These are phyloP conservation scores for Idaea aversata DNA, from an alignment of 2,888 invertebrate species.

Conservation along the genomic window DNA sequence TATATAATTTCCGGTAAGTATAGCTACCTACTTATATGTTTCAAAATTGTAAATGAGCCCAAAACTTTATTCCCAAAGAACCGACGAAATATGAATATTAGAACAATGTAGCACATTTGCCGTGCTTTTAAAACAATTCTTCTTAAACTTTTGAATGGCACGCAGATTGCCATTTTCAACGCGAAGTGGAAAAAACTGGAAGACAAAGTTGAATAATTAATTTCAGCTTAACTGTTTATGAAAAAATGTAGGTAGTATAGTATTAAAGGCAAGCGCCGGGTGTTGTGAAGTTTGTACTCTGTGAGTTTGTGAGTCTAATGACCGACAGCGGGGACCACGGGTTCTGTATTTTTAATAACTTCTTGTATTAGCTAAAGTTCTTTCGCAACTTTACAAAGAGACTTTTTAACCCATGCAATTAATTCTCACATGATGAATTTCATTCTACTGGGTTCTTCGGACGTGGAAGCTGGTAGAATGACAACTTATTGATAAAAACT, in stretches of 20 bases:
- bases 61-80: neutral
- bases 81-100: neutral
- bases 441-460: no score
- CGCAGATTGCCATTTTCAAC: conserved; percentile 23
- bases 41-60: neutral
- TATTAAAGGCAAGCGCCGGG: conserved; percentile 38
- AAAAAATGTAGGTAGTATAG: conserved; percentile 43
- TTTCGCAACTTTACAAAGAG: conserved; percentile 29
- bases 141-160: conserved; percentile 17
- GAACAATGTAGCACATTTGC: conserved; percentile 4
- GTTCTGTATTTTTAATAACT: conserved; percentile 65
- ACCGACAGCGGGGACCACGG: conserved; percentile 45
- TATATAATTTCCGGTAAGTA: conserved; percentile 4
- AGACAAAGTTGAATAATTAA: conserved; percentile 47
- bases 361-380: conserved; percentile 43
- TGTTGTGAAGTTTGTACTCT: conserved; percentile 43
- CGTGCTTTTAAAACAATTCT: conserved; percentile 3
- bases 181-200: conserved; percentile 25
- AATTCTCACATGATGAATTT: neutral
- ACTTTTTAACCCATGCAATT: neutral
- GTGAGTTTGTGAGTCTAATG: conserved; percentile 42
- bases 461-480: no score
- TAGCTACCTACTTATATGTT: neutral
- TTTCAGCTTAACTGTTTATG: conserved; percentile 40
- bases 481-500: no score